These are phyloP conservation scores for Silurus aristotelis DNA, from an alignment of 2,797 vertebrate species.

Conservation along the genomic window DNA sequence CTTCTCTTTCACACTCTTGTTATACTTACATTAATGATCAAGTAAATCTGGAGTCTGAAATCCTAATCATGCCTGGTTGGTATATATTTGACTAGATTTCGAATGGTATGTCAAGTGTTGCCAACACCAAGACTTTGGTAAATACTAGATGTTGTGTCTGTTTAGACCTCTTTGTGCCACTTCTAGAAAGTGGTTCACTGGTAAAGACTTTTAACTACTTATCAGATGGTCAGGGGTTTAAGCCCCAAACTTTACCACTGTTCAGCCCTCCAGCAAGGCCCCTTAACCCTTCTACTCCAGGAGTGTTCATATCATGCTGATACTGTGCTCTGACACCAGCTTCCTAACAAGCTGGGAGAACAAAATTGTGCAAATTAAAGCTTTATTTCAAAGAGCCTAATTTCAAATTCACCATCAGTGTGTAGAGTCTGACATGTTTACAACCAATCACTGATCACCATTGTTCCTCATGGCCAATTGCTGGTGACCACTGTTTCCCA, in stretches of 20 bases:
- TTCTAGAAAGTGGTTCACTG: no score
- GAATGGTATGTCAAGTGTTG: neutral
- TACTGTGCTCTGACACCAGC: no score
- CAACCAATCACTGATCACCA: neutral
- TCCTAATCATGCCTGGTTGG: neutral
- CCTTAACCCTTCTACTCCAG: no score
- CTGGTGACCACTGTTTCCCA: neutral
- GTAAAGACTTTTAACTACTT: no score
- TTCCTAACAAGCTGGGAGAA: no score
- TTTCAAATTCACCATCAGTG: neutral
- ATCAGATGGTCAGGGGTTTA: no score
- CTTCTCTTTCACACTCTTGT: neutral
- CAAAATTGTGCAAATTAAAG: no score
- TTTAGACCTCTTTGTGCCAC: neutral
- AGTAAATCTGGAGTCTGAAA: no score
- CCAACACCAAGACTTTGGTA: neutral
- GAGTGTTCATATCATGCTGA: no score
- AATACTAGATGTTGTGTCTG: neutral
- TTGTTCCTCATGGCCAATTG: neutral
- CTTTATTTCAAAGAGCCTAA: neutral
- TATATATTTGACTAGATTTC: no score
- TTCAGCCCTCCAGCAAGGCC: no score
- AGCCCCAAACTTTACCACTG: no score
- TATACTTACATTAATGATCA: slow-evolving; percentile 3
- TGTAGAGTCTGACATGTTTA: neutral